Percentiles rank a stretch among this genome's conserved stretches.
These are phyloP conservation scores for Drosophila tristis DNA, from an alignment of 1,140 invertebrate species.

Conservation along the genomic window DNA sequence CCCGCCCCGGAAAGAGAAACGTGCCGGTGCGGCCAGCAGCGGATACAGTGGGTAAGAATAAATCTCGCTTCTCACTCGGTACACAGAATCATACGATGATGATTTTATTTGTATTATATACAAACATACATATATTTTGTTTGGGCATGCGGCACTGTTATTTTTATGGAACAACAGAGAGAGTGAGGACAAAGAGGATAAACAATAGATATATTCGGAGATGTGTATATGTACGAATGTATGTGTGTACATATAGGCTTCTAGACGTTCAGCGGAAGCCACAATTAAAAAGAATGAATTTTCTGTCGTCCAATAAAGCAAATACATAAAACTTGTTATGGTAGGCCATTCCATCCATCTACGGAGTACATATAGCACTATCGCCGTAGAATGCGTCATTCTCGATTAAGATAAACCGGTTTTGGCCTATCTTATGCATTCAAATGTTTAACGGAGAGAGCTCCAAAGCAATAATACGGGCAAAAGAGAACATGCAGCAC, in stretches of 20 bases:
- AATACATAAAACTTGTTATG: conserved; percentile 48
- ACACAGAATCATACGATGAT: conserved; percentile 70
- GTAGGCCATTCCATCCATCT: conserved; percentile 34
- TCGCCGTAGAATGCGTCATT: conserved; percentile 30
- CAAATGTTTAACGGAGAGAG: conserved; percentile 3
- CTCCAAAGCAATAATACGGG: no score
- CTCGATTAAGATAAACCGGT: conserved; percentile 29
- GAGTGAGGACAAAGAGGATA: conserved; percentile 4
- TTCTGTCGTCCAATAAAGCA: conserved; percentile 26
- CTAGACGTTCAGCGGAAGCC: conserved; percentile 19
- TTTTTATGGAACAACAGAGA: not conserved
- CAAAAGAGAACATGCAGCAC: no score
- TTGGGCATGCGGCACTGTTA: conserved; percentile 51
- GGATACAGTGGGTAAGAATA: conserved; percentile 26
- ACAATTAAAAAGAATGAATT: conserved; percentile 31
- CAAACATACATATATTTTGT: conserved; percentile 2
- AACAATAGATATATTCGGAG: conserved; percentile 36
- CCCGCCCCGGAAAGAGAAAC: not conserved
- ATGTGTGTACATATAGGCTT: conserved; percentile 8
- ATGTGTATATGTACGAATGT: not conserved
- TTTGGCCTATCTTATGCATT: conserved; percentile 25
- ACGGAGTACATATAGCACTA: conserved; percentile 11
- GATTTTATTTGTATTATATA: conserved; percentile 41
- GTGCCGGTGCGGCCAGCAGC: not conserved
- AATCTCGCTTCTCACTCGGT: conserved; percentile 1